Percentiles rank a stretch among this genome's conserved stretches.
phyloP scores from a whole-genome alignment of 1,140 invertebrate species.

The Littorina saxatilis region DNA sequence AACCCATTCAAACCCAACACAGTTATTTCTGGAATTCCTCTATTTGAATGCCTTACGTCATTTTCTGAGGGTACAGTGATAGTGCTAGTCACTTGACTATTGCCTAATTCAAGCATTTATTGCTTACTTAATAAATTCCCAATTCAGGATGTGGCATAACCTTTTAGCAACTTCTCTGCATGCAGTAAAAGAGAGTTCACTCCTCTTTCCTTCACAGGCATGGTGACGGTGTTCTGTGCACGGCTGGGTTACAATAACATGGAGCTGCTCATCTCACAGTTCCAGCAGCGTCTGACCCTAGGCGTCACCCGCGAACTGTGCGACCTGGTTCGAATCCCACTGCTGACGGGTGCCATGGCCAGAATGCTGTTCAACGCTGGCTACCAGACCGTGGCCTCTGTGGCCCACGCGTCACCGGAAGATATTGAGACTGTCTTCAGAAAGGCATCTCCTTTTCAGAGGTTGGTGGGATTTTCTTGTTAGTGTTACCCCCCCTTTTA shows the following conservation, averaged over 20 bases:
- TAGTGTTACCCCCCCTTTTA: no score
- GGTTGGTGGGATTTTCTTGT: slow-evolving; percentile 58
- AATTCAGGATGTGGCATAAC: no score
- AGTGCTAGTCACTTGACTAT: no score
- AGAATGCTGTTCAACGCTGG: slow-evolving; percentile 90
- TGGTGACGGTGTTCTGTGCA: slow-evolving; percentile 94
- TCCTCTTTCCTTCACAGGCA: no score
- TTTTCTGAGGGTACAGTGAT: no score
- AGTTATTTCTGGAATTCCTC: no score
- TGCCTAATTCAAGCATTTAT: no score
- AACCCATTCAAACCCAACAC: no score
- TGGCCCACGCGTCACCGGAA: slow-evolving; percentile 85
- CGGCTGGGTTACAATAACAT: slow-evolving; percentile 95
- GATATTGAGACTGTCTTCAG: slow-evolving; percentile 86
- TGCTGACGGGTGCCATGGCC: slow-evolving; percentile 90
- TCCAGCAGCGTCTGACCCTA: slow-evolving; percentile 95
- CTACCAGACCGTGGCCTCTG: slow-evolving; percentile 85
- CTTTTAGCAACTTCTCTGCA: no score
- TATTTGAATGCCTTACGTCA: no score
- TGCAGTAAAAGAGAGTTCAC: no score
- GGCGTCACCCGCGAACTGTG: slow-evolving; percentile 94
- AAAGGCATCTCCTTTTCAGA: slow-evolving; percentile 86
- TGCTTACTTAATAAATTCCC: no score
- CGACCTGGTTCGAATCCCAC: slow-evolving; percentile 91
- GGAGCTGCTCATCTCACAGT: slow-evolving; percentile 92